Conservation (phyloP, 2,888 invertebrate genomes). For the Heliconius erato region DNA sequence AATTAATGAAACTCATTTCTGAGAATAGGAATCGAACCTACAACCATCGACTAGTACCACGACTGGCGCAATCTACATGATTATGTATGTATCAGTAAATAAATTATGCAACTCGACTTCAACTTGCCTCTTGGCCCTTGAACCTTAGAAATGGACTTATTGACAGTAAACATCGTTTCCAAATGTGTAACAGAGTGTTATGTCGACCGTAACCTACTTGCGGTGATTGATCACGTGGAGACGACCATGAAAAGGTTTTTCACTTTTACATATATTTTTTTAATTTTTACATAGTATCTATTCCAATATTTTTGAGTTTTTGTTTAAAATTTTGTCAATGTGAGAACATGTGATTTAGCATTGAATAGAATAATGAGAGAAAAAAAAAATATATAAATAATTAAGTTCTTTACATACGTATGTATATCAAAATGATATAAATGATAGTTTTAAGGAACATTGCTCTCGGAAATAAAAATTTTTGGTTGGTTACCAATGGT, state of each 20-base stretch:
- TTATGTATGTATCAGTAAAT: neutral
- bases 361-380: too few species aligned
- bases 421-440: too few species aligned
- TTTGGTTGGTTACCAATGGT: too few species aligned
- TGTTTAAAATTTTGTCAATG: neutral
- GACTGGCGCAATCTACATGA: neutral
- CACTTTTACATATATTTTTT: neutral
- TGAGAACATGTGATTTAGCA: neutral
- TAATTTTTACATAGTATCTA: too few species aligned
- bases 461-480: too few species aligned
- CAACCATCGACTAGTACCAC: neutral
- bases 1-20: neutral
- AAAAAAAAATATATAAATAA: too few species aligned
- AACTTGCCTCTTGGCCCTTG: neutral
- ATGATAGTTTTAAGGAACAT: too few species aligned
- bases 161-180: neutral
- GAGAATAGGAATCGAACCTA: neutral
- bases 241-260: neutral
- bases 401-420: too few species aligned
- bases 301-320: too few species aligned
- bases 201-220: neutral
- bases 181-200: neutral
- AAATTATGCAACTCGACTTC: neutral
- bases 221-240: neutral
- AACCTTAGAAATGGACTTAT: slow-evolving; percentile 14